Conservation (phyloP, 2,797 vertebrate species). For the Molossus molossus region DNA sequence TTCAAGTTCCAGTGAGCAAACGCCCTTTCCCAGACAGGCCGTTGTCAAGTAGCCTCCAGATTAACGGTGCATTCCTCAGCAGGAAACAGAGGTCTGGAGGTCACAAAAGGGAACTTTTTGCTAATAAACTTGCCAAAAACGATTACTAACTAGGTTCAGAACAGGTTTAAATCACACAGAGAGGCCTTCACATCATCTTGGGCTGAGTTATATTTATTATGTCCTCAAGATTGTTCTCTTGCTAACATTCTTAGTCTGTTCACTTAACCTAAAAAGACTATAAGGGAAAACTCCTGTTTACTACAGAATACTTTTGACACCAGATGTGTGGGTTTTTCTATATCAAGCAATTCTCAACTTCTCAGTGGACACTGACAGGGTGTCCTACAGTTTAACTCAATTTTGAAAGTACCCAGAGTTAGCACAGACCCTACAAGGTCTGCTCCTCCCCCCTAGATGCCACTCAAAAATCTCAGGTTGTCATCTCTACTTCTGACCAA, state of each 20-base stretch:
- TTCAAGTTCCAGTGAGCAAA: neutral
- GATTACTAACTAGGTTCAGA: neutral
- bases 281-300: neutral
- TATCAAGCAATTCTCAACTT: neutral
- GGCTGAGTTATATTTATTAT: neutral
- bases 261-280: neutral
- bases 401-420: neutral
- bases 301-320: neutral
- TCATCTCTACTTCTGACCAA: neutral
- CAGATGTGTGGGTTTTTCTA: slow-evolving; percentile 2
- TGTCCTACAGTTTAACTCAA: neutral
- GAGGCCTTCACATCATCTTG: neutral
- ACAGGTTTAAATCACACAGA: slow-evolving; percentile 20
- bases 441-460: neutral
- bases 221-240: neutral
- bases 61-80: neutral
- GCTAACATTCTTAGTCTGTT: neutral
- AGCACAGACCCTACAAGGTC: neutral
- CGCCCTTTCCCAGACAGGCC: neutral
- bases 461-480: neutral
- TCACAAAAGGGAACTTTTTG: neutral
- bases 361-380: neutral
- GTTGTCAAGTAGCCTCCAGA: neutral
- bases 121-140: neutral
- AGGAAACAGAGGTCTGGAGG: neutral